Percentiles rank a stretch among this genome's conserved stretches.
These are phyloP conservation scores for Drosophila navojoa DNA, from an alignment of 1,140 invertebrate genomes.

Conservation along the genomic window DNA sequence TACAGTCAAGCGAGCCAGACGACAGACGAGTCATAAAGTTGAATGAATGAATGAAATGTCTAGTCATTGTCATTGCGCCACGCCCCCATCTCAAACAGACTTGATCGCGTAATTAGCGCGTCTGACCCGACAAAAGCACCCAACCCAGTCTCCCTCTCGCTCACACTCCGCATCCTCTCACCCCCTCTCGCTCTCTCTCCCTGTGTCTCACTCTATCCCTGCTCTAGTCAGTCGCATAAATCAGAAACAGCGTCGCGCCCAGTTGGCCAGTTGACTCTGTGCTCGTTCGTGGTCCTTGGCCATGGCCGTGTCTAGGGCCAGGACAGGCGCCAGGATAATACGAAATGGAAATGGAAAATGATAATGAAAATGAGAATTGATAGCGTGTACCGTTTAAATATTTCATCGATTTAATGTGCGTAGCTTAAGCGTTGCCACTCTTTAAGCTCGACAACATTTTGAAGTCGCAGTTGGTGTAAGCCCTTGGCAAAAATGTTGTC, in stretches of 20 bases:
- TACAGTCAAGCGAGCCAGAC: slow-evolving; percentile 55
- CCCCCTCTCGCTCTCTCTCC: too few relatives aligned
- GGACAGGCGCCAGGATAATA: slow-evolving; percentile 51
- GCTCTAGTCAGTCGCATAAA: slow-evolving; percentile 27
- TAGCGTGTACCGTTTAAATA: slow-evolving; percentile 69
- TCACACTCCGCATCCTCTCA: too few relatives aligned
- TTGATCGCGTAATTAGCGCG: slow-evolving; percentile 80
- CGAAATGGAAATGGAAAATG: slow-evolving; percentile 52
- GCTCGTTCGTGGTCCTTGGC: slow-evolving; percentile 24
- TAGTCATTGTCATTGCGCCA: slow-evolving; percentile 48
- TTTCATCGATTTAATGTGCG: slow-evolving; percentile 71
- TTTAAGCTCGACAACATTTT: background rate
- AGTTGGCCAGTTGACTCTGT: slow-evolving; percentile 27
- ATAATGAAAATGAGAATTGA: slow-evolving; percentile 71
- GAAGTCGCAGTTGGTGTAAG: background rate
- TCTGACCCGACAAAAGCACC: slow-evolving; percentile 49
- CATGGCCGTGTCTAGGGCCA: slow-evolving; percentile 11
- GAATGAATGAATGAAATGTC: slow-evolving; percentile 74
- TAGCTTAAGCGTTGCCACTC: background rate
- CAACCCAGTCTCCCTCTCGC: background rate
- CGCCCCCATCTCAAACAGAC: slow-evolving; percentile 11
- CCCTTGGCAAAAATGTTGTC: slow-evolving; percentile 1
- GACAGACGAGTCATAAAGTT: slow-evolving; percentile 56
- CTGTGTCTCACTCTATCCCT: background rate
- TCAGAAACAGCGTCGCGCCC: slow-evolving; percentile 36